Evolutionary conservation across 2,113 vertebrate species (phyloP).

Genomic region (Paramisgurnus dabryanus): DNA sequence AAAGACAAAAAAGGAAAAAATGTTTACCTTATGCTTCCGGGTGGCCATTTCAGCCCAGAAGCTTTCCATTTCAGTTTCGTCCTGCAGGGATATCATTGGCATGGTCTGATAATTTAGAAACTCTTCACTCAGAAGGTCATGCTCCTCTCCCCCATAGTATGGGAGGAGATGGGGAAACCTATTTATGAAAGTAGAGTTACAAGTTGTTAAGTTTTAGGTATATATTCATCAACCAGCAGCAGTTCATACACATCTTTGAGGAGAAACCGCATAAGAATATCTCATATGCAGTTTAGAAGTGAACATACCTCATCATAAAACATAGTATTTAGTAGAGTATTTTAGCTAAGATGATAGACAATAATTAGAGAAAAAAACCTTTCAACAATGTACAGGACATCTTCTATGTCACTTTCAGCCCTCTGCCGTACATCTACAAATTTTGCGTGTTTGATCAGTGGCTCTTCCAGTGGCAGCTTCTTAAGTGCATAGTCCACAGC

Average conservation of each 20-base stretch:
- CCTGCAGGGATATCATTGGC: conserved; percentile 15
- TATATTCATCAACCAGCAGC: conserved; percentile 33
- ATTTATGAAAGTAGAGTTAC: conserved; percentile 40
- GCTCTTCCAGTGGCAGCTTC: conserved; percentile 41
- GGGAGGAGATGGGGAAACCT: conserved; percentile 42
- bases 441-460: conserved; percentile 26
- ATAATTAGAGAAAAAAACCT: conserved; percentile 14
- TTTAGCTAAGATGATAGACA: not conserved
- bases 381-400: conserved; percentile 43
- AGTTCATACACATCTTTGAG: conserved; percentile 12
- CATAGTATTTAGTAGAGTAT: not conserved
- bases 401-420: conserved; percentile 21
- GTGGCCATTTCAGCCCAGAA: conserved; percentile 37
- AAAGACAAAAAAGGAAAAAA: no score
- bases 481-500: conserved; percentile 38
- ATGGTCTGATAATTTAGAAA: conserved; percentile 9
- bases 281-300: conserved; percentile 18
- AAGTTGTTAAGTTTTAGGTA: conserved; percentile 16
- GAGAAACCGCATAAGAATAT: conserved; percentile 10
- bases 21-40: conserved; percentile 12
- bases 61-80: conserved; percentile 15
- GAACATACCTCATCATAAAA: not conserved
- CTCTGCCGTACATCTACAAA: conserved; percentile 39
- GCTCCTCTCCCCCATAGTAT: conserved; percentile 38
- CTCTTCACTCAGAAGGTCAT: conserved; percentile 20